A percentile compares a stretch with the other conserved stretches of the same genome.
Conservation (phyloP, 2,888 invertebrate genomes). For the Melanostoma scalare region DNA sequence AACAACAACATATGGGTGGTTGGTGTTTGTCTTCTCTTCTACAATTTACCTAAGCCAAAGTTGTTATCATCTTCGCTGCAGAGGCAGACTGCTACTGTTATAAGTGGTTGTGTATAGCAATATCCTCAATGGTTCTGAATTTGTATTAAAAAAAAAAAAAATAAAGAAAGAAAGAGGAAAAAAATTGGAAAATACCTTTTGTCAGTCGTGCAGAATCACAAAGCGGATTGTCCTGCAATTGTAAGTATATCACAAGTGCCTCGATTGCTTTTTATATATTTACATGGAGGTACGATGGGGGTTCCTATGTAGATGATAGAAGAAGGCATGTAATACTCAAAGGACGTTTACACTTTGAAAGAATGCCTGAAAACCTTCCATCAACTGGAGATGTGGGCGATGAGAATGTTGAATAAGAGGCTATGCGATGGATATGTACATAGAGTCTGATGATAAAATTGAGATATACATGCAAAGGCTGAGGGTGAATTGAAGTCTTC, state of each 20-base stretch:
- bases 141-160: constrained; percentile 5
- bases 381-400: too few relatives aligned
- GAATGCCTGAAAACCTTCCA: neutral
- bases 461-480: neutral
- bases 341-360: constrained; percentile 1
- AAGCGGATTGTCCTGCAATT: constrained; percentile 45
- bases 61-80: constrained; percentile 45
- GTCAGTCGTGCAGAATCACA: constrained; percentile 30
- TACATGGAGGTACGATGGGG: neutral
- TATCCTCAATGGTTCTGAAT: constrained; percentile 45
- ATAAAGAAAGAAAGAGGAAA: neutral
- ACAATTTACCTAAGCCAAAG: constrained; percentile 10
- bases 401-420: too few relatives aligned
- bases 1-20: constrained; percentile 10
- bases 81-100: constrained; percentile 18
- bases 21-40: constrained; percentile 14
- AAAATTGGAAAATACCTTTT: constrained; percentile 34
- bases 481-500: constrained; percentile 6
- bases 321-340: neutral
- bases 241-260: constrained; percentile 35
- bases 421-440: constrained; percentile 2
- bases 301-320: neutral
- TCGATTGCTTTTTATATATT: neutral
- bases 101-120: constrained; percentile 29
- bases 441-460: constrained; percentile 19